Base-by-base conservation (phyloP, 2,113 vertebrate species). In the Meleagris gallopavo region DNA sequence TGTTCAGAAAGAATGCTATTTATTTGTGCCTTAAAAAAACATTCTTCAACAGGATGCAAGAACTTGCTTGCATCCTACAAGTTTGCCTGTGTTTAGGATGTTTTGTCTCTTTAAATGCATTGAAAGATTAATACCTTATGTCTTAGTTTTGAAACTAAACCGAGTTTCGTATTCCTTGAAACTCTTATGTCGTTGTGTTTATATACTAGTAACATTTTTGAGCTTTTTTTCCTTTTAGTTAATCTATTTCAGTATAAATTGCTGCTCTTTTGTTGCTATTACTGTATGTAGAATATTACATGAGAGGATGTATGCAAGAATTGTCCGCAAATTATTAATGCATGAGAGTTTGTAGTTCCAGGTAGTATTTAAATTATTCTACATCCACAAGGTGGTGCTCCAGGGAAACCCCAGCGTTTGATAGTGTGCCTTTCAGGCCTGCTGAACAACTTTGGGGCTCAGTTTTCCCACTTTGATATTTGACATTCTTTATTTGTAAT, bases 341-440 rank as follows among this genome's bases (percentile, higher is more conserved):
- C 48, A 1, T 40, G 30, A 48, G 21, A n/a, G 27, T 48, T 82
- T 73, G 60, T 77, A 64, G 16, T 88, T 91, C 82, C n/a, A 71
- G 38, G 79, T 83, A 45, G 7, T 71, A 36, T 6, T 86, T 88
- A 15, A 25, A 2, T 86, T 86, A 85, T 29, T 65, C 60, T 61
- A 32, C 24, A 43, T 94, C 96, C 96, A 96, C 95, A 67, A 89
- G 95, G 75, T 97, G 96, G 94, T 95, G 94, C 96, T 96, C 85
- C 82, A 95, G 85, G 91, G 85, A 95, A 96, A 52, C 41, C 1
- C 17, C 60, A 65, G 38, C 15, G 57, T 87, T 75, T 69, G 30
- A 12, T 79, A 85, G 74, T 89, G 16, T 58, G 66, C 32, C 12
- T 72, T 10, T 65, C 0, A 14, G 2, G 11, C 72, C 36, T 45